Base-by-base conservation (phyloP, 2,888 invertebrate species). In the Idaea dimidiata region DNA sequence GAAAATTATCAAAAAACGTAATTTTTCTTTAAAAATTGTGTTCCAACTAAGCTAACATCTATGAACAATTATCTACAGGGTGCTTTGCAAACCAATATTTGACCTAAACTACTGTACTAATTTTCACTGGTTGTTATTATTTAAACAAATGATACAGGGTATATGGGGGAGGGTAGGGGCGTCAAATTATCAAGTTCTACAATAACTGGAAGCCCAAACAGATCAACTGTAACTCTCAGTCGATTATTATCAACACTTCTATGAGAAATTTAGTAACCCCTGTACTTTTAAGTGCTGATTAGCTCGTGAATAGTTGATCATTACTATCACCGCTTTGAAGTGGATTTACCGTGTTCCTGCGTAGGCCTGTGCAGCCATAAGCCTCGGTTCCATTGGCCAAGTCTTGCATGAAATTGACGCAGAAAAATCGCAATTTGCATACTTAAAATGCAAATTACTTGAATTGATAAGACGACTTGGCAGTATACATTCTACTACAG, bases 121-220 rank as follows among this genome's bases (percentile, higher is more conserved):
- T 7, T 43, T 58, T 60, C 58, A 57, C 59, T 60, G 59, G 57
- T 33, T 56, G 24, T 24, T 24, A 3, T 54, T 59, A 54, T 24
- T 54, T 54, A 59, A 54, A 43, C 10, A 43, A 43, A 43, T 10
- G 7, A 43, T 14, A 8, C 2, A 43, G 43, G 62, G 64, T 59
- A 57, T 62, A 14, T 59, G 58, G 63, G 59, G 65, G 69, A 66
- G 62, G 63, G 64, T 63, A 54, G 83, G 79, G 87, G 80, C 84
- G 73, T 84, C 80, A 83, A 88, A 88, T 76, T 83, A 86, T 76
- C 76, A 68, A 74, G 81, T 85, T 83, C 87, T 88, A 83, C 83
- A 17, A 17, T 79, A 89, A 90, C 84, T 92, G 91, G 91, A 92
- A 92, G 91, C 91, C 91, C 91, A 74, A 84, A 89, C 90, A 90